Conservation (phyloP, 2,888 invertebrate species). For the Ophion ellenae region DNA sequence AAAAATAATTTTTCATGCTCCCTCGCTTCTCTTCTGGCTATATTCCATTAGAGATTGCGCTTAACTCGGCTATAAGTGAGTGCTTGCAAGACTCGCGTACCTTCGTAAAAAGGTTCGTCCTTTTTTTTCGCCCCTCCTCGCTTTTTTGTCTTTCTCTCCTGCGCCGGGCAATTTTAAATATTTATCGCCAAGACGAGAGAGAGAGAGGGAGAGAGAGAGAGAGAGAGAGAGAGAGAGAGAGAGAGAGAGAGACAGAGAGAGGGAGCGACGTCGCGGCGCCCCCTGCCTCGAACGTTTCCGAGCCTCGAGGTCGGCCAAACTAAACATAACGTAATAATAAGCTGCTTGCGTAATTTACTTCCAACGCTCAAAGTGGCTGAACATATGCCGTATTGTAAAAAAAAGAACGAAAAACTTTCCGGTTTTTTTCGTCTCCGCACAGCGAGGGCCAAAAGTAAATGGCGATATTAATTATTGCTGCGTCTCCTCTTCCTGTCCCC, state of each 20-base stretch:
- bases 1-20: conserved; percentile 23
- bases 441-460: background rate
- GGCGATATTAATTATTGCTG: background rate
- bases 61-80: background rate
- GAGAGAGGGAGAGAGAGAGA: background rate
- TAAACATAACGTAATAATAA: conserved; percentile 68
- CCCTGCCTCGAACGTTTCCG: conserved; percentile 41
- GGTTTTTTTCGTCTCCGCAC: background rate
- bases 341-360: conserved; percentile 64
- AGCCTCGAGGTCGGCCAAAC: conserved; percentile 66
- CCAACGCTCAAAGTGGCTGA: conserved; percentile 20
- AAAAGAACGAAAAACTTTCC: conserved; percentile 9
- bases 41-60: conserved; percentile 35
- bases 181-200: conserved; percentile 42
- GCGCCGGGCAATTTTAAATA: conserved; percentile 26
- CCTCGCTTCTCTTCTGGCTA: conserved; percentile 12
- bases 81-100: background rate
- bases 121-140: background rate
- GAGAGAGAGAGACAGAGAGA: background rate
- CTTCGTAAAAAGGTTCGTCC: conserved; percentile 9
- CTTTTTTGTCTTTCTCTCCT: background rate
- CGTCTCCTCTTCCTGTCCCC: too few species aligned
- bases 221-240: conserved; percentile 5
- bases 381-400: background rate
- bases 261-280: conserved; percentile 17